Base-by-base conservation (phyloP, 2,888 invertebrate species). In the Clitarchus hookeri region DNA sequence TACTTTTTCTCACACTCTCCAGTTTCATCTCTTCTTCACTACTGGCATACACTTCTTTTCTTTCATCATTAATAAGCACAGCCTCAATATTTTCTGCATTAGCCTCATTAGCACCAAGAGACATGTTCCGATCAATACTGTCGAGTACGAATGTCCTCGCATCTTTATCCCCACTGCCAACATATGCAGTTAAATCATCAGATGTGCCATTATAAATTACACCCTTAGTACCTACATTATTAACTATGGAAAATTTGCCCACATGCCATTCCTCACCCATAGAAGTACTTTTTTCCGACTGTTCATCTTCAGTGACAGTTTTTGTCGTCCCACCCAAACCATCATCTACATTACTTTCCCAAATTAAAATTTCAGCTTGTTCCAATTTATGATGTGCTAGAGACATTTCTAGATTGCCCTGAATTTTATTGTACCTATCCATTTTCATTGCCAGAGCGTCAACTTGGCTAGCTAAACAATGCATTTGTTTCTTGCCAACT, bases 11-110 rank as follows among this genome's bases (percentile, higher is more conserved):
- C 25, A 12, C 44, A 13, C 11, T 36, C 23, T 26, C 82, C 16
- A 44, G 11, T 11, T 82, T 82, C 11, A 12, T 82, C 9, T 82
- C 82, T 25, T 82, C 82, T 13, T n/a, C n/a, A n/a, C 23, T 82
- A 44, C 82, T 82, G 19, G n/a, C 3, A 16, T 9, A 19, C 19
- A 44, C 44, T 79, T 85, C 25, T 79, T 79, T 77, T 44, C 80
- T 85, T 53, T 26, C 54, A 13, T 79, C 85, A 78, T 48, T 85
- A 78, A 0, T 79, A 25, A 85, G 25, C 48, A 85, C 27, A 78
- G 85, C 48, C 78, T 85, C 80, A 77, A 26, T 85, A 79, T 85
- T 79, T 36, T 79, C 79, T 78, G 26, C 79, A 26, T 36, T 27
- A 44, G 23, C 78, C 11, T 16, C 77, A 23, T 44, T 26, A 78